These are phyloP conservation scores for Lepidostoma basale DNA, from an alignment of 1,140 invertebrate species.

Conservation along the genomic window DNA sequence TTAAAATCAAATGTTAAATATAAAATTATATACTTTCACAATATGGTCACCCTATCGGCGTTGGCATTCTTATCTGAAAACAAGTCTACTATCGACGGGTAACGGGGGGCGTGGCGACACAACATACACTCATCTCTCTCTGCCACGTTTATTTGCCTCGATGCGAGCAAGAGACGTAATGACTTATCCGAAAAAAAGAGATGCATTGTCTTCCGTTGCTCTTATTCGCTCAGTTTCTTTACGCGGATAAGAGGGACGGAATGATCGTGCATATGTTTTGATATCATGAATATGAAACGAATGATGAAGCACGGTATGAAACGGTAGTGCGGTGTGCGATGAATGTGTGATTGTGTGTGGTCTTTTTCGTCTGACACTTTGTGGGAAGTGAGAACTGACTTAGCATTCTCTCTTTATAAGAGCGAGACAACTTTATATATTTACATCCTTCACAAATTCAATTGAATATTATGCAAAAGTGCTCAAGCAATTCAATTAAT, in stretches of 20 bases:
- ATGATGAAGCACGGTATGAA: neutral
- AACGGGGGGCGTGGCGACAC: constrained; percentile 6
- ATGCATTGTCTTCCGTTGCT: constrained; percentile 11
- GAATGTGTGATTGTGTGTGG: constrained; percentile 30
- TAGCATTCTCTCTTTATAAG: neutral
- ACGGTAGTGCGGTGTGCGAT: constrained; percentile 15
- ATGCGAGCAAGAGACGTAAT: neutral
- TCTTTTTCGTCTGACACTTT: constrained; percentile 16
- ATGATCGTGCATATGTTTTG: neutral
- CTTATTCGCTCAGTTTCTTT: neutral
- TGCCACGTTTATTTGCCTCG: too few relatives aligned
- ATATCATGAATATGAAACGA: neutral
- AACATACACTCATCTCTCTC: too few relatives aligned
- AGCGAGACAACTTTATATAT: constrained; percentile 11
- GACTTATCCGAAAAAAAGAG: neutral
- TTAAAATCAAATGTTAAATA: too few relatives aligned
- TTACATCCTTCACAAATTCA: too few relatives aligned
- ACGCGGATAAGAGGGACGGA: neutral
- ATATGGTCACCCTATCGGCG: too few relatives aligned
- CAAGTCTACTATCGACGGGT: too few relatives aligned
- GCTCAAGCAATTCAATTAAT: too few relatives aligned
- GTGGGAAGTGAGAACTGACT: constrained; percentile 11
- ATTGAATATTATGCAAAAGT: too few relatives aligned
- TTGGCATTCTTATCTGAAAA: too few relatives aligned
- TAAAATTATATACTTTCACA: too few relatives aligned